Evolutionary conservation across 2,113 vertebrate species (phyloP).

Genomic region (Heterotilapia buettikoferi): DNA sequence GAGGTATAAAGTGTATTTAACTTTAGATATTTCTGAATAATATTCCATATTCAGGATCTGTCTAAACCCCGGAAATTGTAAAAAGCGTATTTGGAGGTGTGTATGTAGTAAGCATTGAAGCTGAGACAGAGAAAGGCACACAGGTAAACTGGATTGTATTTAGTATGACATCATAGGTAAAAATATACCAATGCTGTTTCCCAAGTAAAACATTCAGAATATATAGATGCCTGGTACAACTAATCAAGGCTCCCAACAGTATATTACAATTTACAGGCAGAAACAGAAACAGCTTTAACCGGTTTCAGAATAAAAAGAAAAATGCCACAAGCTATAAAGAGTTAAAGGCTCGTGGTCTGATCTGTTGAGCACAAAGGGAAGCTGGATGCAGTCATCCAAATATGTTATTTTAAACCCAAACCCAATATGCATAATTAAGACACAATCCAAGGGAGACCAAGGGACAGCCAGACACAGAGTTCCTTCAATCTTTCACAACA

Average conservation of each 20-base stretch:
- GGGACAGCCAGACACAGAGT: not conserved
- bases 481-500: not conserved
- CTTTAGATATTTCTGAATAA: not conserved
- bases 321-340: not conserved
- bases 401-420: not conserved
- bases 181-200: not conserved
- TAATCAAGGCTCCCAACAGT: not conserved
- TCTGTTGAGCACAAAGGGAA: not conserved
- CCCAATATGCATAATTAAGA: not conserved
- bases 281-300: not conserved
- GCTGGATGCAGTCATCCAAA: not conserved
- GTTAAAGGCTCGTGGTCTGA: not conserved
- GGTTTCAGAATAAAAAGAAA: not conserved
- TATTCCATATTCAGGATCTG: not conserved
- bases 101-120: not conserved
- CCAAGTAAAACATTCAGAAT: not conserved
- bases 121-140: not conserved
- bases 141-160: not conserved
- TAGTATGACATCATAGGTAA: not conserved
- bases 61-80: rapidly evolving
- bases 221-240: rapidly evolving
- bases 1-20: not conserved
- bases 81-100: not conserved
- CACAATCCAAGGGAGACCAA: not conserved
- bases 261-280: not conserved